Percentiles rank a stretch among this genome's conserved stretches.
Evolutionary conservation across 2,113 vertebrate species (phyloP).

Genomic region (Cephalopterus ornatus): DNA sequence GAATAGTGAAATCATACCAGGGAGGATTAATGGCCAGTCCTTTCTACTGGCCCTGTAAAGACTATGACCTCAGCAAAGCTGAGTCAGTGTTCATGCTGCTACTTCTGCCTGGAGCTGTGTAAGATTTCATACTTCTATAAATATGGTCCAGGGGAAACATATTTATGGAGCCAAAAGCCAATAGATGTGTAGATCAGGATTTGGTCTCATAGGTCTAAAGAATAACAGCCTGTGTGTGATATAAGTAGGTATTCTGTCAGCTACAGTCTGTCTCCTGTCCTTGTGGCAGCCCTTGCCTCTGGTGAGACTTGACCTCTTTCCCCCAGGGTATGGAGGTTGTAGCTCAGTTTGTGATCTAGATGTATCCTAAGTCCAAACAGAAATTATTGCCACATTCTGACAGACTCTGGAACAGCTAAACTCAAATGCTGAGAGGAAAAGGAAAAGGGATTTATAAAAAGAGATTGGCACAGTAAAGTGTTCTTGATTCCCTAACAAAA

Average conservation of each 20-base stretch:
- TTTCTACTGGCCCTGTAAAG: conserved; percentile 12
- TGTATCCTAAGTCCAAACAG: not conserved
- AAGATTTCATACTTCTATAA: not conserved
- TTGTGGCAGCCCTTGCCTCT: not conserved
- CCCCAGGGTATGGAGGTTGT: not conserved
- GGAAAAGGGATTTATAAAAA: not conserved
- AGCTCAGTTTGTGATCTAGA: not conserved
- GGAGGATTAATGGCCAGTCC: conserved; percentile 42
- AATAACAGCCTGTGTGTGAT: not conserved
- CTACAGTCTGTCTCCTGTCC: not conserved
- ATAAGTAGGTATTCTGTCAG: not conserved
- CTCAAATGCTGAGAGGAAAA: not conserved
- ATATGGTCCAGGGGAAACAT: not conserved
- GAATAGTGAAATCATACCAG: conserved; percentile 29
- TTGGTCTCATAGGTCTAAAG: not conserved
- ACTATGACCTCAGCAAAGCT: conserved; percentile 2
- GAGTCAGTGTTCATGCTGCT: not conserved
- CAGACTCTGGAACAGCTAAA: not conserved
- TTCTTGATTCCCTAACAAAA: not conserved
- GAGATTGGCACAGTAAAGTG: not conserved
- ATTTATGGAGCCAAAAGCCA: not conserved
- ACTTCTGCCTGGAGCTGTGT: not conserved
- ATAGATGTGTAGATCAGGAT: not conserved
- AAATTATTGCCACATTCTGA: not conserved
- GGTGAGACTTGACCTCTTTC: not conserved